Conservation (phyloP, 2,888 invertebrate species). For the Liposcelis brunnea region DNA sequence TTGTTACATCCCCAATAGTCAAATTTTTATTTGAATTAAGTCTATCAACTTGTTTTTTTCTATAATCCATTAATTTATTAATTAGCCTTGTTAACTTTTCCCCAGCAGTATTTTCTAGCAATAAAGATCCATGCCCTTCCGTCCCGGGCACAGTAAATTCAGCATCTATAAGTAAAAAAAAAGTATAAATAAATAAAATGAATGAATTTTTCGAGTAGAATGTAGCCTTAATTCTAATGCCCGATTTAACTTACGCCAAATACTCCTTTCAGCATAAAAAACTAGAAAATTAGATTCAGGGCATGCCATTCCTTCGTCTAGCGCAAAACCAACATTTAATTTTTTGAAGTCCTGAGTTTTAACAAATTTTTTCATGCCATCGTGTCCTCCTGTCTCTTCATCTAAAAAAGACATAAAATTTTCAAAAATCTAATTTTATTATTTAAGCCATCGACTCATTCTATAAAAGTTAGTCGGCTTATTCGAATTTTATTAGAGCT, state of each 20-base stretch:
- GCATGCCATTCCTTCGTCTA: conserved; percentile 69
- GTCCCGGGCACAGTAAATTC: conserved; percentile 36
- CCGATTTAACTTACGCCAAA: conserved; percentile 73
- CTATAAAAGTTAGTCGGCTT: too few species aligned
- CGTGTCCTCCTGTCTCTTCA: conserved; percentile 72
- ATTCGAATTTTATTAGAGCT: too few species aligned
- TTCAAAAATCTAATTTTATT: too few species aligned
- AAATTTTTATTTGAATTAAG: conserved; percentile 45
- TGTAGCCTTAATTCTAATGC: too few species aligned
- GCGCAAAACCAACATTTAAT: conserved; percentile 64
- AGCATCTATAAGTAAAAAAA: neutral
- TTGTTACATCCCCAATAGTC: conserved; percentile 69
- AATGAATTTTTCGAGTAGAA: too few species aligned
- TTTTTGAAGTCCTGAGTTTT: conserved; percentile 50
- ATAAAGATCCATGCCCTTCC: conserved; percentile 73
- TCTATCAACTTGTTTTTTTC: conserved; percentile 46
- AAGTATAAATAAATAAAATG: too few species aligned
- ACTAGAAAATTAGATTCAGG: conserved; percentile 44
- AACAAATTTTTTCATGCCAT: conserved; percentile 67
- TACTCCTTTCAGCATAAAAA: conserved; percentile 58
- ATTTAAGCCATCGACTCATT: too few species aligned
- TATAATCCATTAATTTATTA: conserved; percentile 52
- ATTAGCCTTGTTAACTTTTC: conserved; percentile 61
- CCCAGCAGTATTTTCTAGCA: conserved; percentile 65
- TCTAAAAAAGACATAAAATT: conserved; percentile 35